Evolutionary conservation across 2,797 vertebrate species (phyloP), one percentile per base, ranked within the genome.

Genomic region (Tokudaia muenninki): DNA sequence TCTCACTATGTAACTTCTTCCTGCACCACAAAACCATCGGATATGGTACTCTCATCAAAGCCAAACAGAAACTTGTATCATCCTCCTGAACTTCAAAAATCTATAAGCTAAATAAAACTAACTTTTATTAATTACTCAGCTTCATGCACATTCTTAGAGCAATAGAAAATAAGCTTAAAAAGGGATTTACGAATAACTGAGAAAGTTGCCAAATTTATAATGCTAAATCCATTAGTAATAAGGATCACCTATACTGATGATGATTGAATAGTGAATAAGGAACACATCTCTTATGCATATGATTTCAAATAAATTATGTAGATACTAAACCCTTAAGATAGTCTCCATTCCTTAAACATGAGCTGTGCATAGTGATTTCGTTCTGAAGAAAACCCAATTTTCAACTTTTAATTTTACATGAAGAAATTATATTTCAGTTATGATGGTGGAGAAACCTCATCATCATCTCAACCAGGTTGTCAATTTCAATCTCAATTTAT

Each of bases 291-390:
- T 34, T 21, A 26, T 47, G 80, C 14, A 92, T 55, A 92, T 72
- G 34, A 83, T 87, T 83, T 34, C 37, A 94, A 92, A 96, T 90
- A 90, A 81, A 34, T 78, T 78, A 94, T 74, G 29, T 61, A 47
- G 31, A 37, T 90, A 79, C 6, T 74, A 41, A 26, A 91, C 8
- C 44, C 13, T 95, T 52, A 96, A 82, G 29, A 93, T 47, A 82
- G 7, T 91, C 47, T 41, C 63, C 47, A 92, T 34, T 89, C 74
- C 26, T 92, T 95, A 94, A 91, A 94, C 17, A 41, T 80, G 44
- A 83, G 44, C 26, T 88, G 4, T 88, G 19, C 44, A 59, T 86
- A 67, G 17, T 31, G 19, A 91, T 61, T 91, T 92, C 50, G 2
- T 92, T 91, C 26, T 17, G 86, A 94, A 94, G 19, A 34, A 92